Evolutionary conservation across 2,797 vertebrate species (phyloP).

Genomic region (Anguilla anguilla): DNA sequence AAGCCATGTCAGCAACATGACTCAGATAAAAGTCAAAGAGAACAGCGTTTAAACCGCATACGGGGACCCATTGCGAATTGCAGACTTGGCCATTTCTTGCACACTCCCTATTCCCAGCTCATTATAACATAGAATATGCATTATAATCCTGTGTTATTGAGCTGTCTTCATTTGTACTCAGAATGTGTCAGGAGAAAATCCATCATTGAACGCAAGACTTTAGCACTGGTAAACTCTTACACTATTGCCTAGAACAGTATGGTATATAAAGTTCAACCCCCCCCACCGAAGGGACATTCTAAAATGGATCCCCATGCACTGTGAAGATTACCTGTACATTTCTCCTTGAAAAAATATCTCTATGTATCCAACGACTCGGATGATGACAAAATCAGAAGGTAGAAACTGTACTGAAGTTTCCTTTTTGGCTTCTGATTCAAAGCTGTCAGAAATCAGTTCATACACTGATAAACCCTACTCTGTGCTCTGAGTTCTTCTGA

Average conservation of each 20-base stretch:
- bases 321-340: background rate
- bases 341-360: background rate
- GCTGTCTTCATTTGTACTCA: background rate
- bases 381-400: background rate
- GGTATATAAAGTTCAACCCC: background rate
- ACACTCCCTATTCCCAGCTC: background rate
- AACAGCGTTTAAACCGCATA: background rate
- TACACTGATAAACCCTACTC: background rate
- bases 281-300: background rate
- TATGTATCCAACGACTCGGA: background rate
- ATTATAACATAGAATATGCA: conserved; percentile 1
- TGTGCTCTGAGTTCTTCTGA: background rate
- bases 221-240: background rate
- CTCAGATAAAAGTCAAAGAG: background rate
- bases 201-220: background rate
- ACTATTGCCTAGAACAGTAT: background rate
- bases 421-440: background rate
- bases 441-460: background rate
- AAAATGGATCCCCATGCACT: background rate
- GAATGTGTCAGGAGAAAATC: background rate
- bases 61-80: background rate
- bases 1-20: conserved; percentile 3
- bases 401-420: background rate
- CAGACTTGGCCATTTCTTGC: background rate
- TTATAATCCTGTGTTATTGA: background rate